Evolutionary conservation across 2,113 vertebrate genomes (phyloP).

Genomic region (Erpornis zantholeuca): DNA sequence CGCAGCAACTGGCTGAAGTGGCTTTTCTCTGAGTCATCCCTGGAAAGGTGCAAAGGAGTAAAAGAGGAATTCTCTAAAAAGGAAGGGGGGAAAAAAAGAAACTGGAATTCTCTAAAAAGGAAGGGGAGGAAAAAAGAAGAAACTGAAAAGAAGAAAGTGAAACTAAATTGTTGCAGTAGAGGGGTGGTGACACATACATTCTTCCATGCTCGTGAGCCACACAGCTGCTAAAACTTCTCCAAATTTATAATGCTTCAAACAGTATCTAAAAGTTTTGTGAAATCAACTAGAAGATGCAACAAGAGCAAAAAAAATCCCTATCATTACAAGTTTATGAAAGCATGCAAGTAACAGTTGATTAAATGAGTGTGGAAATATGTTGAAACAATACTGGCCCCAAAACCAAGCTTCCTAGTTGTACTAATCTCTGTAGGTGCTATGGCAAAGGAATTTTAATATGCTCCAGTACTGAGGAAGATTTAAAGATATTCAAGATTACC

Average conservation of each 20-base stretch:
- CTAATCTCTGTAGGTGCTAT: neutral
- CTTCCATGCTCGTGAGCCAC: neutral
- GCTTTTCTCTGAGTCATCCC: neutral
- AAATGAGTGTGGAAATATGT: neutral
- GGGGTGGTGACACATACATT: neutral
- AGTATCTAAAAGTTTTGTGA: neutral
- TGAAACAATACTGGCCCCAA: neutral
- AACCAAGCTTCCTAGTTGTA: neutral
- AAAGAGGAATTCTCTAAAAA: neutral
- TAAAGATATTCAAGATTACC: neutral
- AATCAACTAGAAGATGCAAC: neutral
- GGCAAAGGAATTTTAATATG: neutral
- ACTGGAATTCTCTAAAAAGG: neutral
- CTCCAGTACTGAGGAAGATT: neutral
- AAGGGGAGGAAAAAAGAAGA: fast-evolving
- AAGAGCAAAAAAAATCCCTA: neutral
- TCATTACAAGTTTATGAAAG: neutral
- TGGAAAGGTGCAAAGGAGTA: neutral
- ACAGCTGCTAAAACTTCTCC: neutral
- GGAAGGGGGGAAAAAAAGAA: fast-evolving
- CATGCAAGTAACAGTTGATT: neutral
- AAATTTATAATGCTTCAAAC: neutral
- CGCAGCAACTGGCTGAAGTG: neutral
- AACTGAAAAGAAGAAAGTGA: neutral
- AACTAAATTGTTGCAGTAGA: neutral